These are phyloP conservation scores for Microcebus murinus DNA, from an alignment of 2,113 vertebrate species.

Conservation along the genomic window DNA sequence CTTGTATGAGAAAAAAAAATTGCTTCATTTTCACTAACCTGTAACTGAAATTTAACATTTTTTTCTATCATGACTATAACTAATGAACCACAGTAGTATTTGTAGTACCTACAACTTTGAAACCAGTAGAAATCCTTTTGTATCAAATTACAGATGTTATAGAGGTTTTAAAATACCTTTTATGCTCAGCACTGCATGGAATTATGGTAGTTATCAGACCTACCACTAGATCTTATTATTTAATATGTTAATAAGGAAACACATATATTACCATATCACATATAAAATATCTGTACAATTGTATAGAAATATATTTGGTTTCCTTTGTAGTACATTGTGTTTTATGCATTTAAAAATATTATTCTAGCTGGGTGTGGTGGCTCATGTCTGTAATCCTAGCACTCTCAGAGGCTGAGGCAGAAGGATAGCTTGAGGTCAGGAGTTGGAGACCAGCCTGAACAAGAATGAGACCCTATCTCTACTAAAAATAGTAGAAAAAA, in stretches of 20 bases:
- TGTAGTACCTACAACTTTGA: neutral
- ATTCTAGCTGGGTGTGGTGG: neutral
- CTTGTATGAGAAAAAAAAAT: slow-evolving; percentile 12
- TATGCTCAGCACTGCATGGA: slow-evolving; percentile 33
- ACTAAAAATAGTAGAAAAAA: too few species aligned
- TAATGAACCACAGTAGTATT: neutral
- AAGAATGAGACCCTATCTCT: too few species aligned
- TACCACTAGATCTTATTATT: slow-evolving; percentile 30
- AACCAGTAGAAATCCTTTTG: slow-evolving; percentile 8
- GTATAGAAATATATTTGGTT: neutral
- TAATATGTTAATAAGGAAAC: slow-evolving; percentile 19
- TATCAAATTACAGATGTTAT: slow-evolving; percentile 9
- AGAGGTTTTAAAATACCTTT: neutral
- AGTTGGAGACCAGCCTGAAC: too few species aligned
- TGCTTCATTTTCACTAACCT: slow-evolving; percentile 21
- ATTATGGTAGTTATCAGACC: neutral
- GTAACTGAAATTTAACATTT: slow-evolving; percentile 21
- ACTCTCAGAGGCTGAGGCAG: too few species aligned
- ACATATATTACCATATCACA: neutral
- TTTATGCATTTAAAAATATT: slow-evolving; percentile 11
- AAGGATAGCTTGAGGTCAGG: too few species aligned
- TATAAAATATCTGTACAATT: slow-evolving; percentile 22
- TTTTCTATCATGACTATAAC: neutral
- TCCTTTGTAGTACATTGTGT: neutral
- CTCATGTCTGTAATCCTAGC: too few species aligned